Base-by-base conservation (phyloP, 2,113 vertebrate genomes). In the Tinamus guttatus region DNA sequence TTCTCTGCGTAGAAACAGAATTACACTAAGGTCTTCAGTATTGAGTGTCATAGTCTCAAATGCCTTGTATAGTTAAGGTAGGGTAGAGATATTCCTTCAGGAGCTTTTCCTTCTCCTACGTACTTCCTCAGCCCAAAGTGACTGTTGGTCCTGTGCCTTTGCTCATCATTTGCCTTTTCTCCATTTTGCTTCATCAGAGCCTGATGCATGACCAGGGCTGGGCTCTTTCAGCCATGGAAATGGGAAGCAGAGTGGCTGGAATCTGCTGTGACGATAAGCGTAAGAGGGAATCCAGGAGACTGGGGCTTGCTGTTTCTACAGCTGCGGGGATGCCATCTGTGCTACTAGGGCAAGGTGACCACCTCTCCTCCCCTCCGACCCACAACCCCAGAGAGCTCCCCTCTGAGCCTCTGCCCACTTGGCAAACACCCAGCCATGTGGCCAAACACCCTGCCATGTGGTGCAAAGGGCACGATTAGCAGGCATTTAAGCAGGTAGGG, bases 291-390 rank as follows among this genome's bases (percentile, higher is more conserved):
- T 24, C 36, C 49, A 19, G 67, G 25, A 89, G 67, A 20, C 34
- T 30, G 62, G 41, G 51, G 4, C 18, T 80, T 11, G 7, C 18
- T 51, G 27, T 77, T 94, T 36, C 45, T 58, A 17, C n/a, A 67
- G 20, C 14, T 70, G 32, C 0, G 0, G 20, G 15, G 19, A 11
- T 70, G 13, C n/a, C 2, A 1, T 14, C 71, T 59, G 24, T 1
- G 2, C n/a, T 54, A 30, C 1, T 10, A 22, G 25, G 54, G 58
- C 43, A 77, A 77, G 52, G 13, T 56, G 52, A 56, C 27, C 52
- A 56, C 52, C 28, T 56, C 52, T 56, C 28, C 52, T 56, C 52
- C 52, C 52, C 28, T 56, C 13, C 52, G 27, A 54, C 52, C 7
- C 52, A 56, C 52, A 17, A 30, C 27, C 27, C 52, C 52, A 56